These are phyloP conservation scores for Embidobia sp. DNA, from an alignment of 2,888 invertebrate genomes.

Conservation along the genomic window DNA sequence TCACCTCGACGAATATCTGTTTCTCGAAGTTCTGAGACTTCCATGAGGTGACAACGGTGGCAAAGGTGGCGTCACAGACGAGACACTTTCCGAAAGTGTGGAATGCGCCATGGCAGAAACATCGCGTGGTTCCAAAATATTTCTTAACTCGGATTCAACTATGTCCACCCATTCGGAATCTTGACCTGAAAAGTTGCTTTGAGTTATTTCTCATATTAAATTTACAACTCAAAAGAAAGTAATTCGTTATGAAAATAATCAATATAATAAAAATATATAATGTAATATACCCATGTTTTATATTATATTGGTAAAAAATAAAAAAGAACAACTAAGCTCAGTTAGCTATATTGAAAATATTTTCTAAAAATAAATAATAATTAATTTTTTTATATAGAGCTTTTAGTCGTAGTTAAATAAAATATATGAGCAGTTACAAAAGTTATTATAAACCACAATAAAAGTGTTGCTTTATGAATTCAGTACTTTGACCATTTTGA, in stretches of 20 bases:
- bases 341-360: no score
- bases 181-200: slow-evolving; percentile 82
- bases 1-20: slow-evolving; percentile 79
- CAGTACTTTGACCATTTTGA: background rate
- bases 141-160: slow-evolving; percentile 90
- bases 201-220: no score
- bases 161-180: slow-evolving; percentile 92
- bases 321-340: no score
- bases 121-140: slow-evolving; percentile 89
- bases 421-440: no score
- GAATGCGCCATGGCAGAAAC: slow-evolving; percentile 87
- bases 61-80: slow-evolving; percentile 89
- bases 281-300: background rate
- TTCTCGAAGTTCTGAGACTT: slow-evolving; percentile 78
- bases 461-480: background rate
- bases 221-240: background rate
- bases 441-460: background rate
- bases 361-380: background rate
- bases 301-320: no score
- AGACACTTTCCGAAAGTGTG: slow-evolving; percentile 85
- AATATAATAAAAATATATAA: background rate
- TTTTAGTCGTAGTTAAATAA: no score
- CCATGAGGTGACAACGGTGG: slow-evolving; percentile 89
- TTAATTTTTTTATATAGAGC: no score
- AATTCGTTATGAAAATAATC: background rate